Base-by-base conservation (phyloP, 2,797 vertebrate genomes). In the Vespertilio murinus region DNA sequence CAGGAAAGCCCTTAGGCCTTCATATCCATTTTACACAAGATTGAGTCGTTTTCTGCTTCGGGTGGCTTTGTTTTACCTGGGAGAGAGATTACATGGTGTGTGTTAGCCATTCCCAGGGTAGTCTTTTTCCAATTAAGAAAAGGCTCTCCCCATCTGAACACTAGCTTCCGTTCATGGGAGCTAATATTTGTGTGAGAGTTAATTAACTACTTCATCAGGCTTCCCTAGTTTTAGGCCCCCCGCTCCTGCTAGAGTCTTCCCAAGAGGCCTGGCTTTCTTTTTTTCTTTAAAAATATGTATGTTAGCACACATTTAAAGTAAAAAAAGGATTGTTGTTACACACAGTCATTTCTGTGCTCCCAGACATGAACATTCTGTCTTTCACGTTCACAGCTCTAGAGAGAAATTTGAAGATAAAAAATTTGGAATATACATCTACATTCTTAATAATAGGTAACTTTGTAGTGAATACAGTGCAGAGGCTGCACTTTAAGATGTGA, bases 121-220 rank as follows among this genome's bases (percentile, higher is more conserved):
- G 80, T 73, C 83, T 91, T 95, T 94, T 84, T 95, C 89, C 35
- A 75, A 40, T 94, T 88, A 94, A 93, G 64, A 75, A 56, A 65
- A 82, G 33, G 33, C 67, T 94, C 90, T 93, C 35, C 79, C 70
- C 45, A 10, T 82, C 88, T 71, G 71, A 87, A 71, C 47, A 42
- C 71, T 70, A 61, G 30, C 54, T 71, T 92, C 35, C 79, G 30
- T 88, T 87, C 52, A 75, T 42, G 71, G 84, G 69, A 85, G 59
- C 71, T 82, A 82, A 56, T 93, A 64, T 79, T 91, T 90, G 42
- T 88, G 56, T 93, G 73, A 79, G 88, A 91, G 77, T 89, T 91
- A 94, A 88, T 96, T 92, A 90, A 67, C 61, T 77, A 56, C 54
- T 92, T 22, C 30, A n/a, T 78, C 0, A 8, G 17, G 18, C 38